These are phyloP conservation scores for Cyclina sinensis DNA, from an alignment of 1,140 invertebrate species.

Conservation along the genomic window DNA sequence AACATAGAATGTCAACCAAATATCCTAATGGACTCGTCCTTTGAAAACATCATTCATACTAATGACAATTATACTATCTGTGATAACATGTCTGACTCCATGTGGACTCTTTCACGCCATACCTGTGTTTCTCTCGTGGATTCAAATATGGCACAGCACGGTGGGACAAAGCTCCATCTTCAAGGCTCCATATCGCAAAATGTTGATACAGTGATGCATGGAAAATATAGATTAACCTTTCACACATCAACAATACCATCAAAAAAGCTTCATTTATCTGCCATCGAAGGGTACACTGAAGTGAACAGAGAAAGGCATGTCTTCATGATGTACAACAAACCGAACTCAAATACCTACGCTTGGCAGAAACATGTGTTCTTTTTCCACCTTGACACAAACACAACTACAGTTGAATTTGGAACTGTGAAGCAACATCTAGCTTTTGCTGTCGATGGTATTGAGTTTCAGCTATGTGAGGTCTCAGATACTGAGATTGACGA, in stretches of 20 bases:
- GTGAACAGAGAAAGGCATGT: constrained; percentile 64
- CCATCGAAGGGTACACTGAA: constrained; percentile 66
- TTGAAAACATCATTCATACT: constrained; percentile 60
- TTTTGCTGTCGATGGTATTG: constrained; percentile 59
- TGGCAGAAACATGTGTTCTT: constrained; percentile 48
- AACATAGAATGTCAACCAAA: constrained; percentile 67
- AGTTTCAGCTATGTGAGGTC: constrained; percentile 22
- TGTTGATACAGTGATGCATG: not conserved
- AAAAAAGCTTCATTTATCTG: constrained; percentile 40
- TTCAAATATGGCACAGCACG: constrained; percentile 46
- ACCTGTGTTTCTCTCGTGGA: constrained; percentile 55
- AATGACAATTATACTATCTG: constrained; percentile 35
- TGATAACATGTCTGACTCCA: constrained; percentile 13
- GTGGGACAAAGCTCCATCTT: constrained; percentile 51
- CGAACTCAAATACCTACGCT: not conserved
- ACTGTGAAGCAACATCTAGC: not conserved
- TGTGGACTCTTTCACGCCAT: constrained; percentile 7
- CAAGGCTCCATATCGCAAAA: constrained; percentile 62
- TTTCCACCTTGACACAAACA: constrained; percentile 50
- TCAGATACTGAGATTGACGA: constrained; percentile 34
- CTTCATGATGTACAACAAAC: constrained; percentile 70
- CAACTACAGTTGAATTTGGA: constrained; percentile 30
- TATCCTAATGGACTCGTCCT: constrained; percentile 73
- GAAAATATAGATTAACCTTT: constrained; percentile 64
- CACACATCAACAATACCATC: constrained; percentile 65